Base-by-base conservation (phyloP, 2,797 vertebrate genomes). In the Monodelphis domestica region DNA sequence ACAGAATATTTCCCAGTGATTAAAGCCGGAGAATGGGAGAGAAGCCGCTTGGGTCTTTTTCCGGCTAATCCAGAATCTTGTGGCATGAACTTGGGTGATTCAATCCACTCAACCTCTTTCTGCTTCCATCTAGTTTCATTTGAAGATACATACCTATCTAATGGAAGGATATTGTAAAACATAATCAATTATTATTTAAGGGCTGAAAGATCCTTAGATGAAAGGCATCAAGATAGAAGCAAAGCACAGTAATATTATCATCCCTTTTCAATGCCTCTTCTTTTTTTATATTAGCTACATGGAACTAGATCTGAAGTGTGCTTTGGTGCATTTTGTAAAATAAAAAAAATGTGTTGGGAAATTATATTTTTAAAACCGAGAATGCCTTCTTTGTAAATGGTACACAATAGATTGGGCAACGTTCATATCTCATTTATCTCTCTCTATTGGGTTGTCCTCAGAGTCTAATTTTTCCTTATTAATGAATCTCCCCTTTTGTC, bases 401-500 rank as follows among this genome's bases (percentile, higher is more conserved):
- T 94, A 87, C 54, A 91, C 89, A 70, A n/a, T 93, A 59, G 90
- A 93, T 33, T 87, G 93, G 2, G 0, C 89, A 53, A 45, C 7
- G 0, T 92, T 96, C 0, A 6, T 45, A 52, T 53, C 50, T 90
- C 94, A 95, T 98, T 98, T 97, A 91, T 98, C 97, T 97, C 53
- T 97, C 63, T 84, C 2, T 33, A 89, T 70, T 97, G 52, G 45
- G 89, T 94, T 96, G 89, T 96, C 88, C 59, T 97, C 55, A 33
- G 10, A 95, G 91, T 96, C 97, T 97, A 53, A 96, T 97, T 98
- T 95, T 96, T 88, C 90, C 94, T 95, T 96, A 97, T 93, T 97
- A 45, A 88, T 94, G 93, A 97, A 97, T 96, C 70, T 95, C 89
- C 56, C 33, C 0, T 93, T 96, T 96, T 96, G 97, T 96, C 90